Evolutionary conservation across 2,888 invertebrate species (phyloP), one percentile per base, ranked within the genome.

Genomic region (Scrobipalpa atriplicella): DNA sequence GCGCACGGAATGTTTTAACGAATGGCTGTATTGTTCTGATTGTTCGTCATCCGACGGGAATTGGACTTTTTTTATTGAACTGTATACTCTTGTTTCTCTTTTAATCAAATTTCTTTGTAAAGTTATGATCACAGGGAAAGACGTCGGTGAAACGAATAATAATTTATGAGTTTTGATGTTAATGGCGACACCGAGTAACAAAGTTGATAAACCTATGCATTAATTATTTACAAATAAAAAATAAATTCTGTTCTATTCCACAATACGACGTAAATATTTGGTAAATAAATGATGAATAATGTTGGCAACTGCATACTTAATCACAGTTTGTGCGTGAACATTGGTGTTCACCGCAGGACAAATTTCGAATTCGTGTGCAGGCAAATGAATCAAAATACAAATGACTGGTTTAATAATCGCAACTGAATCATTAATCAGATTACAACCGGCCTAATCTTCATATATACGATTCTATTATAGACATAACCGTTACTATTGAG

Each of bases 11-110:
- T 71, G 67, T 66, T 69, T 67, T 64, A 69, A 65, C 64, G 67
- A 71, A 72, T 66, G 69, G 67, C 69, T 71, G 71, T 67, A 70
- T 74, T 64, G 61, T 64, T 64, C 64, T 70, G 67, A 69, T 74
- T 64, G 61, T 64, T 64, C 64, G 54, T 63, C 18, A 61, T 39
- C 41, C 52, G 18, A 13, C 29, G 61, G 52, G 41, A 62, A 65
- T 60, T 61, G 62, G 58, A 61, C 54, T 58, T 62, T 63, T 47
- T 21, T 36, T 56, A 29, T 63, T 62, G 10, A 29, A 61, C 21
- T 60, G 21, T 38, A 61, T 36, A 58, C 21, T 21, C 43, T 65
- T 39, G 38, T 60, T 58, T 36, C 21, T 54, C 54, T 18, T 54
- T 54, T 54, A 21, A 54, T 54, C 47, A 47, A 16, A 6, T 47